Evolutionary conservation across 2,888 invertebrate species (phyloP).

Genomic region (Calameuta filiformis): DNA sequence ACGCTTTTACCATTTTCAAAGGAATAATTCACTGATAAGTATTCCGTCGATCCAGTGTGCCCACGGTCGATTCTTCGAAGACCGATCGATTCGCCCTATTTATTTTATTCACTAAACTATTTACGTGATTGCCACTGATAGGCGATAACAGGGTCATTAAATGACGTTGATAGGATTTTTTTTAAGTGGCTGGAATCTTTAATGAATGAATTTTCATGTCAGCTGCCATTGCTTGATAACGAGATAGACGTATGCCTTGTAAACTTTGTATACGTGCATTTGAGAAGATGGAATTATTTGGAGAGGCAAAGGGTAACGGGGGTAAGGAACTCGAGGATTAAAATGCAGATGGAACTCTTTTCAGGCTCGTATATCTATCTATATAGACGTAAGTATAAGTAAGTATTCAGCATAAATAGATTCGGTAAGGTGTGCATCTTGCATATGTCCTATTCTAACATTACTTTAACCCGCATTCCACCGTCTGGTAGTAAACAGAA

Average conservation of each 20-base stretch:
- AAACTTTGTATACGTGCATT: neutral
- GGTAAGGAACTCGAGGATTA: neutral
- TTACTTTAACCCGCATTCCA: neutral
- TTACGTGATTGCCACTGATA: neutral
- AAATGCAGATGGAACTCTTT: neutral
- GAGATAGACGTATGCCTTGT: neutral
- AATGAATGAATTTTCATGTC: neutral
- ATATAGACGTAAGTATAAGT: neutral
- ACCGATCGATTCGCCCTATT: neutral
- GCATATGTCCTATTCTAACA: neutral
- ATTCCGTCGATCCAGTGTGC: neutral
- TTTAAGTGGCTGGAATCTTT: neutral
- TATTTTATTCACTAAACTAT: neutral
- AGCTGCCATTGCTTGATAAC: neutral
- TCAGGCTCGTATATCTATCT: neutral
- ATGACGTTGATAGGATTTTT: neutral
- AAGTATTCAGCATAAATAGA: neutral
- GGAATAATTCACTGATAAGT: neutral
- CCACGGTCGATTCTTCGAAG: neutral
- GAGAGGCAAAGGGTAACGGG: neutral
- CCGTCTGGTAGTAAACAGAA: neutral
- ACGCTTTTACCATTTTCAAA: neutral
- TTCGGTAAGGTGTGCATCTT: neutral
- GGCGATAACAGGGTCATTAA: neutral
- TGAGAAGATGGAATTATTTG: neutral